phyloP scores from a whole-genome alignment of 2,888 invertebrate species.

The Apocheima hispidaria region DNA sequence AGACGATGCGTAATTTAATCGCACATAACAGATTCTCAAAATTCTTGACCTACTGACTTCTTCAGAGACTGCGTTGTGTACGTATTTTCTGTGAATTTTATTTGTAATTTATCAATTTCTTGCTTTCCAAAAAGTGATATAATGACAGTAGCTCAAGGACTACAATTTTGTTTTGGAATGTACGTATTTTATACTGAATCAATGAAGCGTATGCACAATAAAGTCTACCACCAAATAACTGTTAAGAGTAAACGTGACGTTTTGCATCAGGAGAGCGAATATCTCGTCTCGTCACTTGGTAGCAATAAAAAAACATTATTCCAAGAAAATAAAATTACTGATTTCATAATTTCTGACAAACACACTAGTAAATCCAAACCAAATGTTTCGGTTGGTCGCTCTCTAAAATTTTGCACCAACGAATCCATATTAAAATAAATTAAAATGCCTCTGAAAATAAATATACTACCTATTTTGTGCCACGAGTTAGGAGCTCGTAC shows the following conservation, averaged over 20 bases:
- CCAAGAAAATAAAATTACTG: no score
- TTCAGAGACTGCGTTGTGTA: no score
- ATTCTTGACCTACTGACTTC: conserved; percentile 17
- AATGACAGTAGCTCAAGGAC: no score
- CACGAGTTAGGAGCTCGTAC: neutral
- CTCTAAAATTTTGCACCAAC: conserved; percentile 1
- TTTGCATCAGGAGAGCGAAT: no score
- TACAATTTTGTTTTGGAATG: no score
- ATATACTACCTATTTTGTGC: conserved; percentile 3
- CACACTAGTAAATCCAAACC: neutral
- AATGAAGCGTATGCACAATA: no score
- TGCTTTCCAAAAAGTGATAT: no score
- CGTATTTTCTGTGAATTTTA: conserved; percentile 4
- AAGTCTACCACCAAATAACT: no score
- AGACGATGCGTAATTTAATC: conserved; percentile 3
- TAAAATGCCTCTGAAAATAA: conserved; percentile 4
- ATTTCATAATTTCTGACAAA: neutral
- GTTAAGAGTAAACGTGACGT: no score
- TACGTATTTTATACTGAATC: no score
- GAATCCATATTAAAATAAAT: conserved; percentile 2
- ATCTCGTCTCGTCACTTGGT: no score
- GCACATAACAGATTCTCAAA: neutral
- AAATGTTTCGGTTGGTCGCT: conserved; percentile 5
- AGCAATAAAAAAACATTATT: no score
- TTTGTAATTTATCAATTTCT: neutral